A percentile compares a stretch with the other conserved stretches of the same genome.
phyloP scores from a whole-genome alignment of 2,113 vertebrate genomes.

The Actinemys pallida region DNA sequence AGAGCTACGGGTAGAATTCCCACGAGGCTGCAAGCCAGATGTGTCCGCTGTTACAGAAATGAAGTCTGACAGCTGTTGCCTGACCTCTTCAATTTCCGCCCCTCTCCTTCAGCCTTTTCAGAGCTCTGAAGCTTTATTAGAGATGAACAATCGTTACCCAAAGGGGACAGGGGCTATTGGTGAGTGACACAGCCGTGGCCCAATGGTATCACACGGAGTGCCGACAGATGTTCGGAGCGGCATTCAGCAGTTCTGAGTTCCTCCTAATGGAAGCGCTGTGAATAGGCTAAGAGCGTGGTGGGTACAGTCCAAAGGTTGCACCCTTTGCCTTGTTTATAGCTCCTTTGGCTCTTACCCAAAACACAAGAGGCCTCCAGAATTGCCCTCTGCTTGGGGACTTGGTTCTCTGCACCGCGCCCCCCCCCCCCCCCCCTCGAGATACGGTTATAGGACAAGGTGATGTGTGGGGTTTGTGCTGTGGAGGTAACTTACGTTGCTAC shows the following conservation, averaged over 20 bases:
- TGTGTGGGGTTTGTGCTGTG: background rate
- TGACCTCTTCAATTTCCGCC: slow-evolving; percentile 38
- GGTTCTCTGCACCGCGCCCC: background rate
- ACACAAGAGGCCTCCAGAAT: background rate
- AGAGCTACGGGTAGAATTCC: background rate
- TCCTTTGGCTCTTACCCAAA: background rate
- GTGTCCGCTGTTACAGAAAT: slow-evolving; percentile 39
- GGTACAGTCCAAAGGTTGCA: background rate
- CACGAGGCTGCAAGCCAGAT: slow-evolving; percentile 37
- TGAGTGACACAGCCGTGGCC: slow-evolving; percentile 8
- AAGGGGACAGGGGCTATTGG: background rate
- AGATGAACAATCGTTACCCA: slow-evolving; percentile 29
- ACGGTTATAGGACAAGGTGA: background rate
- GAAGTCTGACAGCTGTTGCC: slow-evolving; percentile 62
- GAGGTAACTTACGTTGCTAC: background rate
- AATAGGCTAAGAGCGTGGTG: background rate
- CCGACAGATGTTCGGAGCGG: slow-evolving; percentile 4
- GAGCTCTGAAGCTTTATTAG: slow-evolving; percentile 40
- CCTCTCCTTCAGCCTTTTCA: slow-evolving; percentile 19
- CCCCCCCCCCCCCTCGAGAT: background rate
- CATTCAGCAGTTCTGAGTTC: background rate
- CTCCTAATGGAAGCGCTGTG: background rate
- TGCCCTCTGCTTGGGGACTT: background rate
- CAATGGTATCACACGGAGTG: background rate
- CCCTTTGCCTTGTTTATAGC: background rate